A percentile compares a stretch with the other conserved stretches of the same genome.
These are phyloP conservation scores for Kryptopterus vitreolus DNA, from an alignment of 2,797 vertebrate species.

Conservation along the genomic window DNA sequence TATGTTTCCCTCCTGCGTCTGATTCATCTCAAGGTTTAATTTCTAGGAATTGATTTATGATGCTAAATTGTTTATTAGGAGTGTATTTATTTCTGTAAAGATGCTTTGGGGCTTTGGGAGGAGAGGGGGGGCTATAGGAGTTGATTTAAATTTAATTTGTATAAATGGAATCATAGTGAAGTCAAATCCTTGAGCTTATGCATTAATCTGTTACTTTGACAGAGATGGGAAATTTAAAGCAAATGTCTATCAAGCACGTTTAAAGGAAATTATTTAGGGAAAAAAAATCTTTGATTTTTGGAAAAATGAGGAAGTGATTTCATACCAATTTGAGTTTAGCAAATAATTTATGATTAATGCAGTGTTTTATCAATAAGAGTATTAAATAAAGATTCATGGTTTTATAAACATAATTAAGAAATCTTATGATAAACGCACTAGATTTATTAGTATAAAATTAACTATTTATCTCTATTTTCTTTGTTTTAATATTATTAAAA, in stretches of 20 bases:
- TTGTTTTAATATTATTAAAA: neutral
- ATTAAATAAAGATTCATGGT: neutral
- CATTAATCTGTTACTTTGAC: conserved; percentile 7
- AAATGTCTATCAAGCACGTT: no score
- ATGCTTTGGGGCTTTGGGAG: no score
- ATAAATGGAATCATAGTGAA: conserved; percentile 67
- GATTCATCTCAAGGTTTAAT: no score
- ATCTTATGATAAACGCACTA: no score
- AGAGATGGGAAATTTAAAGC: neutral
- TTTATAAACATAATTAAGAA: neutral
- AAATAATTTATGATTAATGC: neutral
- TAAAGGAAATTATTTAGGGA: neutral
- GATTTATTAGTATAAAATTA: neutral
- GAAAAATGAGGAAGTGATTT: neutral
- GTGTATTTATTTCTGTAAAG: no score
- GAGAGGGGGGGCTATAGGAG: no score
- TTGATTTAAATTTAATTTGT: conserved; percentile 35
- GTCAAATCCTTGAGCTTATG: conserved; percentile 57
- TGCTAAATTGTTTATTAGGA: no score
- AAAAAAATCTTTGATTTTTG: no score
- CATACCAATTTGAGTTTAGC: neutral
- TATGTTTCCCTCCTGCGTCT: no score
- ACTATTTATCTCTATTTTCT: neutral
- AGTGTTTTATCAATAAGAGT: neutral
- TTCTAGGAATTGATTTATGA: no score